A percentile compares a stretch with the other conserved stretches of the same genome.
These are phyloP conservation scores for Acipenser ruthenus DNA, from an alignment of 2,797 vertebrate genomes.

Conservation along the genomic window DNA sequence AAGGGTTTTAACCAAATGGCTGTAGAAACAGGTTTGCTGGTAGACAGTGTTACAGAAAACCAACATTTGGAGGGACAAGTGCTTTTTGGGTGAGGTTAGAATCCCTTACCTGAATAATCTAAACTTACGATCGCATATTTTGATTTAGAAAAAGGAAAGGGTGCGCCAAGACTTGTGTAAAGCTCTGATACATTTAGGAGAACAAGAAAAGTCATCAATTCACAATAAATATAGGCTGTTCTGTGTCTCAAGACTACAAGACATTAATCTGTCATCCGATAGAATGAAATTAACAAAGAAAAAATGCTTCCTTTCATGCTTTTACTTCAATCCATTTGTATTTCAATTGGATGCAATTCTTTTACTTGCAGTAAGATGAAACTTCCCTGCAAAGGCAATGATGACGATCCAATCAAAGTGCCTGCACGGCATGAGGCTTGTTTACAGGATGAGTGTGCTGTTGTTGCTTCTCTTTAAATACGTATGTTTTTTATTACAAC, in stretches of 20 bases:
- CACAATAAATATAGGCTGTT: constrained; percentile 19
- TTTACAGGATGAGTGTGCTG: constrained; percentile 15
- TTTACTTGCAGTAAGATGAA: constrained; percentile 32
- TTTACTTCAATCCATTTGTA: constrained; percentile 32
- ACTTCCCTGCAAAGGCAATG: constrained; percentile 16
- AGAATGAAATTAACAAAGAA: constrained; percentile 30
- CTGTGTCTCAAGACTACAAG: constrained; percentile 27
- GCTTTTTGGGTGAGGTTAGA: too few species aligned
- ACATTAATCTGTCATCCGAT: constrained; percentile 34
- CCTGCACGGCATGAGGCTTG: constrained; percentile 17
- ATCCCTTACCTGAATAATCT: too few species aligned
- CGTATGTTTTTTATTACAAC: too few species aligned
- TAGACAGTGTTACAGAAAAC: too few species aligned
- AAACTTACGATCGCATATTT: too few species aligned
- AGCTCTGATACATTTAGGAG: too few species aligned
- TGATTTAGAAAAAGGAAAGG: too few species aligned
- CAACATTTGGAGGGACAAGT: too few species aligned
- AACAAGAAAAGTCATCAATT: constrained; percentile 2
- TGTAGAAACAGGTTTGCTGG: too few species aligned
- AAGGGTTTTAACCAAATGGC: too few species aligned
- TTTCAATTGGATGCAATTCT: constrained; percentile 29
- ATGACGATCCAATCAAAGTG: constrained; percentile 34
- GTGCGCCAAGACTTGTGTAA: too few species aligned
- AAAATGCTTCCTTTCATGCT: constrained; percentile 24
- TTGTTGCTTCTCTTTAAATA: too few species aligned